Conservation (phyloP, 2,888 invertebrate genomes). For the Axea sp. region DNA sequence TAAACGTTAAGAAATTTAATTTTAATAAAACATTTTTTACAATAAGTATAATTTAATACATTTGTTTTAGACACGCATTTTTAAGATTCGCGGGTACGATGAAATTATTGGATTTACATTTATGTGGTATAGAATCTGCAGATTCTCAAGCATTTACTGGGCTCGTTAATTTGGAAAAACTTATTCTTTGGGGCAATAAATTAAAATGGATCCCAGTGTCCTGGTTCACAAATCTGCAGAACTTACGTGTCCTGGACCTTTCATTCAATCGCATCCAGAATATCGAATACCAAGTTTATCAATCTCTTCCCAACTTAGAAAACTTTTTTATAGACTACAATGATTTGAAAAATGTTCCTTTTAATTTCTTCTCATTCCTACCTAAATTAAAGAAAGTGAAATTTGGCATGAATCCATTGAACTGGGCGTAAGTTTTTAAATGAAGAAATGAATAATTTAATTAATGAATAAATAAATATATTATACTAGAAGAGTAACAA, state of each 20-base stretch:
- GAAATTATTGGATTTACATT: conserved; percentile 66
- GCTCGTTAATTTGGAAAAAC: conserved; percentile 65
- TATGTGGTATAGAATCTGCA: conserved; percentile 66
- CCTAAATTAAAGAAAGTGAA: conserved; percentile 67
- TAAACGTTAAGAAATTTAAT: no score
- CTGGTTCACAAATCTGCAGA: conserved; percentile 68
- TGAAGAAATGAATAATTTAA: no score
- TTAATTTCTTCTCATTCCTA: conserved; percentile 66
- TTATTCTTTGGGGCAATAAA: conserved; percentile 71
- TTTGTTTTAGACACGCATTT: conserved; percentile 68
- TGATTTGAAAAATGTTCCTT: conserved; percentile 65
- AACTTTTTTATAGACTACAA: conserved; percentile 72
- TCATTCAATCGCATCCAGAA: conserved; percentile 70
- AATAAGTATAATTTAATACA: no score
- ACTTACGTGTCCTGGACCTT: conserved; percentile 68
- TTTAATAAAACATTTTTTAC: no score
- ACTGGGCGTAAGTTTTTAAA: conserved; percentile 74
- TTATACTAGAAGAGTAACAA: no score
- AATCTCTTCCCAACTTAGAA: conserved; percentile 65
- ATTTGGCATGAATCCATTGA: conserved; percentile 72
- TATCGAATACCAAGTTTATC: conserved; percentile 67
- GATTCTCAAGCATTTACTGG: conserved; percentile 67
- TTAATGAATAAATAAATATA: no score
- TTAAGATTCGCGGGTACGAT: conserved; percentile 65
- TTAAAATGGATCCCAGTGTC: conserved; percentile 62